These are phyloP conservation scores for Anguilla megastoma DNA, from an alignment of 2,797 vertebrate species.

Conservation along the genomic window DNA sequence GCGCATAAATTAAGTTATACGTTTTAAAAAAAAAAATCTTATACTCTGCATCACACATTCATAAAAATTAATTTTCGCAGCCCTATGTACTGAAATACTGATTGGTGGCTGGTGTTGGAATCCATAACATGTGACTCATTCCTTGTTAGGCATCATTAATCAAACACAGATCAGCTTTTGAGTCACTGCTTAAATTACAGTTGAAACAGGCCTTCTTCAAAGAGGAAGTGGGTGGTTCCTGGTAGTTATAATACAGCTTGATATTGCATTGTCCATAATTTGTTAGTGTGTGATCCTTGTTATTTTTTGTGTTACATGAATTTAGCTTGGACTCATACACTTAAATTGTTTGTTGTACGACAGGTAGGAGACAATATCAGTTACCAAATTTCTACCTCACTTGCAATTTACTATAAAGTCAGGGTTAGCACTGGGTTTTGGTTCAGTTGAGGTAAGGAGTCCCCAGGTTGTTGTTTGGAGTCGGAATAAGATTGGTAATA, in stretches of 20 bases:
- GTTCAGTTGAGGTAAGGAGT: neutral
- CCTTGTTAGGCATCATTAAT: neutral
- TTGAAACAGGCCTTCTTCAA: slow-evolving; percentile 20
- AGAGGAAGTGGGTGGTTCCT: neutral
- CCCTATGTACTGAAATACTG: neutral
- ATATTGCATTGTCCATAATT: neutral
- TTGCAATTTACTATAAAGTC: neutral
- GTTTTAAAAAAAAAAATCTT: neutral
- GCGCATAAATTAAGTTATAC: no score
- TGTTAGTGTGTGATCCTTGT: slow-evolving; percentile 17
- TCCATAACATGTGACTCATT: neutral
- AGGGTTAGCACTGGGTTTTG: neutral
- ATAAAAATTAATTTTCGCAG: slow-evolving; percentile 37
- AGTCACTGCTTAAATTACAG: neutral
- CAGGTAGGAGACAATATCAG: neutral
- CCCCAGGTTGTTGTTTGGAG: neutral
- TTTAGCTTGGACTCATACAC: neutral
- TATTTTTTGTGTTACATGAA: slow-evolving; percentile 2
- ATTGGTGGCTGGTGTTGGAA: neutral
- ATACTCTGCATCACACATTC: neutral
- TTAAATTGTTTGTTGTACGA: neutral
- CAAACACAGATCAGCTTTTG: neutral
- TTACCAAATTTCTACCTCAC: neutral
- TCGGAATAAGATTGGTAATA: neutral
- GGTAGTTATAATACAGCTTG: neutral